These are phyloP conservation scores for Cyprinus carpio DNA, from an alignment of 2,113 vertebrate species.

Conservation along the genomic window DNA sequence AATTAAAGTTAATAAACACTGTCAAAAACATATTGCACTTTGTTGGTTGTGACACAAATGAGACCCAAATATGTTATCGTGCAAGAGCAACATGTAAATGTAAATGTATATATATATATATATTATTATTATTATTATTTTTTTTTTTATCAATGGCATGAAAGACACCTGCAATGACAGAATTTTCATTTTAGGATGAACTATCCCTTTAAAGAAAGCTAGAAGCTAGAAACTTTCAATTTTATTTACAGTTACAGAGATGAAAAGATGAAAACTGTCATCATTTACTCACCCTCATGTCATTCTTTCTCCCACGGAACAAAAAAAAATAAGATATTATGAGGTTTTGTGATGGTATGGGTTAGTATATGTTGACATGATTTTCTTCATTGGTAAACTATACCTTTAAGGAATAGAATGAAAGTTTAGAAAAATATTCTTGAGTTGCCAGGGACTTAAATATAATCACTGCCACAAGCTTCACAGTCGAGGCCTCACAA, in stretches of 20 bases:
- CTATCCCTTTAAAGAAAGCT: neutral
- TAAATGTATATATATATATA: too few species aligned
- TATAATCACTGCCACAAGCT: neutral
- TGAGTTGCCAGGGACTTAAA: neutral
- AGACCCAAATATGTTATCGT: too few species aligned
- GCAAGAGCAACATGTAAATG: too few species aligned
- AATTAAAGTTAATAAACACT: too few species aligned
- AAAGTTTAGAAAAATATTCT: conserved; percentile 11
- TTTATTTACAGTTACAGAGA: too few species aligned
- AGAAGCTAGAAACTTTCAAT: too few species aligned
- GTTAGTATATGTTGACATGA: neutral
- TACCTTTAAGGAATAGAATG: neutral
- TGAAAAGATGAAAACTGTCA: neutral
- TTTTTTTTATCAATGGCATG: too few species aligned
- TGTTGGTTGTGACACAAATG: too few species aligned
- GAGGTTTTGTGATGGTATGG: neutral
- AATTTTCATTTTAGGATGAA: too few species aligned
- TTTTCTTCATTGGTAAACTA: neutral
- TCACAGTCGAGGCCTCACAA: neutral
- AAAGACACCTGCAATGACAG: too few species aligned
- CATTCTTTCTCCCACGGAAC: neutral
- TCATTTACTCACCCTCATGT: neutral
- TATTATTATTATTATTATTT: too few species aligned
- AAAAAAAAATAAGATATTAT: neutral
- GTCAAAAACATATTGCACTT: too few species aligned